Conservation (phyloP, 1,140 invertebrate genomes). For the Atta colombica region DNA sequence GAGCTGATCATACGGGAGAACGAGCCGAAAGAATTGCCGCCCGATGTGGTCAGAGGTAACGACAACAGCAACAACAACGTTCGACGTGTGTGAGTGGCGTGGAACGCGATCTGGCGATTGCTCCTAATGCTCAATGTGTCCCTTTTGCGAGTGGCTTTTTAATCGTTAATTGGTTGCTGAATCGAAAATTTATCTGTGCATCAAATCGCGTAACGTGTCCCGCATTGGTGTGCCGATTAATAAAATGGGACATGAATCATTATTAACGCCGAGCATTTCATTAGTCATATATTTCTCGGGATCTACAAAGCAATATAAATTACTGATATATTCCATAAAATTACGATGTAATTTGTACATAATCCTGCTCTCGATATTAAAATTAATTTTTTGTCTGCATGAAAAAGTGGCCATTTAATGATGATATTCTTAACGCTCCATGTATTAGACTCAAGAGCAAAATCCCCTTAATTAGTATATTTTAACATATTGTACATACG, state of each 20-base stretch:
- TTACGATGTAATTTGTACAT: background rate
- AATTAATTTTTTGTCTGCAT: conserved; percentile 13
- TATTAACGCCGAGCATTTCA: conserved; percentile 6
- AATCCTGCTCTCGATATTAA: background rate
- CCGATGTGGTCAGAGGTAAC: conserved; percentile 96
- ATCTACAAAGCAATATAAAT: background rate
- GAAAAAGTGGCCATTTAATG: background rate
- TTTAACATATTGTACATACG: background rate
- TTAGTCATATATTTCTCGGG: conserved; percentile 1
- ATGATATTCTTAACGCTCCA: conserved; percentile 5
- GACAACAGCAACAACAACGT: conserved; percentile 49
- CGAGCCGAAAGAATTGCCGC: conserved; percentile 94
- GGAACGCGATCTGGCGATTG: conserved; percentile 13
- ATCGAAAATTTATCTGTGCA: conserved; percentile 44
- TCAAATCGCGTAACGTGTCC: conserved; percentile 20
- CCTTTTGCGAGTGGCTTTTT: conserved; percentile 46
- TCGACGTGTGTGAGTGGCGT: conserved; percentile 60
- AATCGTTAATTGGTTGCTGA: conserved; percentile 21
- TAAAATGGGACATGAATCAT: background rate
- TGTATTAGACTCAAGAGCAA: background rate
- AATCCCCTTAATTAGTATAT: background rate
- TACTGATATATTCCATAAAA: background rate
- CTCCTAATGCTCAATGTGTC: conserved; percentile 22
- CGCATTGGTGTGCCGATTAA: conserved; percentile 14
- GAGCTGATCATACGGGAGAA: conserved; percentile 97